phyloP scores from a whole-genome alignment of 2,888 invertebrate species.

The Lasioglossum zephyrum region DNA sequence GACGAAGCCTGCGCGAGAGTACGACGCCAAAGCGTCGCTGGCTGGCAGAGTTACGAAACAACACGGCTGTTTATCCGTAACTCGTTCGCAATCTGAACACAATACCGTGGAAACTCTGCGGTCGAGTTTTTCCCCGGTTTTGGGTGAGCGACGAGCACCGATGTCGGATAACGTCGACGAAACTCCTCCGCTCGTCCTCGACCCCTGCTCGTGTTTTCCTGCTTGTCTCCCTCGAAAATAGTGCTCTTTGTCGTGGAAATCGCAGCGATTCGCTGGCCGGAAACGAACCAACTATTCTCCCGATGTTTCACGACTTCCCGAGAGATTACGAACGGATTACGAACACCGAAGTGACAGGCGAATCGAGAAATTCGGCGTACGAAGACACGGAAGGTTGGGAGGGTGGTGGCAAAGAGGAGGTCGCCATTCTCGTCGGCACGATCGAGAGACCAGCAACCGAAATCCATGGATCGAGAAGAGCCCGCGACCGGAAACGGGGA shows the following conservation, averaged over 20 bases:
- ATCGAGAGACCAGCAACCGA: constrained; percentile 12
- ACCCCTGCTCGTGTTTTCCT: not conserved
- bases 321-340: constrained; percentile 4
- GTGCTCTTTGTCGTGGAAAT: constrained; percentile 18
- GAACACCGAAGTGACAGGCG: not conserved
- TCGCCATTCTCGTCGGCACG: not conserved
- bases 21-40: not conserved
- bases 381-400: not conserved
- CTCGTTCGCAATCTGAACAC: constrained; percentile 43
- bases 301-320: not conserved
- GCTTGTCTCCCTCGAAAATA: constrained; percentile 12
- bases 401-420: not conserved
- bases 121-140: constrained; percentile 7
- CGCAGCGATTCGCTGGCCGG: not conserved
- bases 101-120: constrained; percentile 30
- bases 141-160: not conserved
- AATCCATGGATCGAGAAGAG: constrained; percentile 25
- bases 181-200: not conserved
- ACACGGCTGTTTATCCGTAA: constrained; percentile 42
- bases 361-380: not conserved
- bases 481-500: constrained; percentile 41
- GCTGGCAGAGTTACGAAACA: constrained; percentile 41
- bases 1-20: not conserved
- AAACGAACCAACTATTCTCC: not conserved
- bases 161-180: not conserved